These are phyloP conservation scores for Drosophila biarmipes DNA, from an alignment of 1,140 invertebrate species.

Conservation along the genomic window DNA sequence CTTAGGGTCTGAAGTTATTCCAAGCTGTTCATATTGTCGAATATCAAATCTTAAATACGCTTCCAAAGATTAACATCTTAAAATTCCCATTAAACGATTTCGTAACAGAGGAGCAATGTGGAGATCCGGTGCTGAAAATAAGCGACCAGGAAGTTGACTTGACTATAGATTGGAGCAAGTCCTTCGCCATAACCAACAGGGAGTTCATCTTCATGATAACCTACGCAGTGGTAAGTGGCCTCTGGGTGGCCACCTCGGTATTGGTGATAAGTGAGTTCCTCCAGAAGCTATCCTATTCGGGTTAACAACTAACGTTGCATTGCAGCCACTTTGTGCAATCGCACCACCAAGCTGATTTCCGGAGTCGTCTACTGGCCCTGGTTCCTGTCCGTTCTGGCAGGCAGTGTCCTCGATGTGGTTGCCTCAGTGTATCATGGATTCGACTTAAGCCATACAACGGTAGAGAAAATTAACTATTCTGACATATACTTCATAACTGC, in stretches of 20 bases:
- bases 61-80: neutral
- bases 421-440: constrained; percentile 69
- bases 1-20: too few relatives aligned
- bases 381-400: constrained; percentile 69
- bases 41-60: too few relatives aligned
- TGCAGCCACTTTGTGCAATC: constrained; percentile 66
- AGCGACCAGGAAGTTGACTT: neutral
- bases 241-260: constrained; percentile 71
- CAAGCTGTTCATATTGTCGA: too few relatives aligned
- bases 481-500: neutral
- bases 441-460: constrained; percentile 64
- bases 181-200: constrained; percentile 56
- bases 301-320: neutral
- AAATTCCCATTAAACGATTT: neutral
- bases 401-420: constrained; percentile 70
- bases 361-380: constrained; percentile 76
- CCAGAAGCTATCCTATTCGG: too few relatives aligned
- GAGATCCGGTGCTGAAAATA: constrained; percentile 11
- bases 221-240: constrained; percentile 72
- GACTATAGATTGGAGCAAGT: constrained; percentile 50
- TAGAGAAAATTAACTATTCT: too few relatives aligned
- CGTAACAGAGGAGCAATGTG: constrained; percentile 45
- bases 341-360: constrained; percentile 70
- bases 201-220: constrained; percentile 71
- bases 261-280: constrained; percentile 65